phyloP scores from a whole-genome alignment of 2,888 invertebrate genomes.

The Mallateleia sp. region DNA sequence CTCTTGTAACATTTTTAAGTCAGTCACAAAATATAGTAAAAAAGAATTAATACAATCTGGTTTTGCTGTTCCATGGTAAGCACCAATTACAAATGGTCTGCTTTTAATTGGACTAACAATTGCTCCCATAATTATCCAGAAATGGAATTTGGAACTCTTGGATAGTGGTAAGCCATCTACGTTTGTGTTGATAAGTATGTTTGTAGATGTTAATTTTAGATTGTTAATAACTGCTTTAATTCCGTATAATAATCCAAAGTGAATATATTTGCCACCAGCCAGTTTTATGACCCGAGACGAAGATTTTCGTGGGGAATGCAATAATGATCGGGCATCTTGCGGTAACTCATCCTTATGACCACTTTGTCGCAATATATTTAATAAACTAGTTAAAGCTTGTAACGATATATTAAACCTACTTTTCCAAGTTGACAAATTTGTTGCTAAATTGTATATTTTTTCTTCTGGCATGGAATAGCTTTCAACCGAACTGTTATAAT shows the following conservation, averaged over 20 bases:
- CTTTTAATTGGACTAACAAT: background rate
- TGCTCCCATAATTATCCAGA: background rate
- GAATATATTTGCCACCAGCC: background rate
- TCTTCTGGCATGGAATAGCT: too few relatives aligned
- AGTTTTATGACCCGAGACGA: background rate
- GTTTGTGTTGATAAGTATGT: background rate
- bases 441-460: too few relatives aligned
- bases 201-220: background rate
- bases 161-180: background rate
- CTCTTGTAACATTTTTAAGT: background rate
- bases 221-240: background rate
- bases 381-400: background rate
- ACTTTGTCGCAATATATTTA: background rate
- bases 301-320: background rate
- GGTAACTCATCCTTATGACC: background rate
- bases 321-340: background rate
- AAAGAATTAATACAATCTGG: background rate
- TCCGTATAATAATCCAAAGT: background rate
- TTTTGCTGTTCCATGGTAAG: background rate
- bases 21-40: background rate
- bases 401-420: too few relatives aligned
- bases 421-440: too few relatives aligned
- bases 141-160: background rate
- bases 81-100: background rate
- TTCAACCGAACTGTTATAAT: too few relatives aligned